Evolutionary conservation across 2,113 vertebrate genomes (phyloP).

Genomic region (Clarias gariepinus): DNA sequence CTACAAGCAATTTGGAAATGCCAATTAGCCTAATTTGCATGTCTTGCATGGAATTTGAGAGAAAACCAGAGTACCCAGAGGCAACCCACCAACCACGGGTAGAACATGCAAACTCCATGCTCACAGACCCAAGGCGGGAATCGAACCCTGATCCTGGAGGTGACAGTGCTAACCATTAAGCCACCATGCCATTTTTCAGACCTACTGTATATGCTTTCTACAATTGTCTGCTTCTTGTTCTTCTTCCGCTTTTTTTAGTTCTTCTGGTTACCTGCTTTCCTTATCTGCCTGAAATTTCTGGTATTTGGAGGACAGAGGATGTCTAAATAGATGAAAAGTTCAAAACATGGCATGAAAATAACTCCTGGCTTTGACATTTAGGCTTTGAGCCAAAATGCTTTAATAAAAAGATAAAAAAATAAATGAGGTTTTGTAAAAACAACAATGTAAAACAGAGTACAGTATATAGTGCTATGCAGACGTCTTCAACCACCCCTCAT

Average conservation of each 20-base stretch:
- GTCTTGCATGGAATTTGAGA: too few species aligned
- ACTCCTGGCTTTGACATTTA: background rate
- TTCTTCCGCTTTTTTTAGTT: background rate
- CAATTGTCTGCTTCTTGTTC: background rate
- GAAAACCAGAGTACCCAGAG: too few species aligned
- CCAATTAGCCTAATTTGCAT: too few species aligned
- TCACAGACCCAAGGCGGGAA: too few species aligned
- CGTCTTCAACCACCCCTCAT: too few species aligned
- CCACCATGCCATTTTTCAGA: background rate
- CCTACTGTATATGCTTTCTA: background rate
- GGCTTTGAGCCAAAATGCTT: background rate
- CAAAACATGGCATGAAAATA: background rate
- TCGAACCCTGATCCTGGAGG: too few species aligned
- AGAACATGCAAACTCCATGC: too few species aligned
- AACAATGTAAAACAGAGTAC: background rate
- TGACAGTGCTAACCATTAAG: too few species aligned
- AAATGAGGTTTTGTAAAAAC: background rate
- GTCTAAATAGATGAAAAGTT: background rate
- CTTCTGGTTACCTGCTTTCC: background rate
- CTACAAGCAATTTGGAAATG: too few species aligned
- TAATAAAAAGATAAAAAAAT: background rate
- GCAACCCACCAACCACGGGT: too few species aligned
- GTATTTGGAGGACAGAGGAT: background rate
- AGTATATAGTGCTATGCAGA: too few species aligned
- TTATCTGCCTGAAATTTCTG: background rate